Evolutionary conservation across 2,797 vertebrate species (phyloP), one percentile per base, ranked within the genome.

Genomic region (Gymnodraco acuticeps): DNA sequence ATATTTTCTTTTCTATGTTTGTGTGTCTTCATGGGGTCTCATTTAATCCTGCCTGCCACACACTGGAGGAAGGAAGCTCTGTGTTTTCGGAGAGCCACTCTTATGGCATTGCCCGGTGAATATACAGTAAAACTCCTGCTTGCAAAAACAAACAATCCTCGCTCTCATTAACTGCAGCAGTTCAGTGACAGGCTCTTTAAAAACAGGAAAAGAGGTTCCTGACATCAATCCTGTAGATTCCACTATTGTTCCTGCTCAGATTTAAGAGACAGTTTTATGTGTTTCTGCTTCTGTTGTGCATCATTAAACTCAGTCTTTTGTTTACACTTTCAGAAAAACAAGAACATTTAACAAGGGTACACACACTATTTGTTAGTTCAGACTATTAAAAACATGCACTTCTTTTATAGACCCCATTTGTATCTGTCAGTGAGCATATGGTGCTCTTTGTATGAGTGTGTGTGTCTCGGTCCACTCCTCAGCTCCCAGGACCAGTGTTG

Each of bases 211-310:
- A 73, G 56, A 70, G 68, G 56, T 82, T 78, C 60, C 27, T 77
- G 82, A 80, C 79, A 70, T 76, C 67, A 60, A 53, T 10, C n/a
- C 33, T 27, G 11, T 16, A 46, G 63, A 78, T 62, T 23, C 43
- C 53, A 62, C 89, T 58, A 89, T 93, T 92, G 90, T 89, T 73
- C 79, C 71, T 1, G 70, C 38, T 67, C 64, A 79, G 89, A 93
- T 92, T 91, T 90, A 89, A 55, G 84, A 84, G 91, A 83, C 79
- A 73, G 87, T 3, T 89, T 89, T 82, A 90, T 83, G 68, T 83
- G 62, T 15, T 70, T 51, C 19, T 47, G 78, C 58, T 65, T 63
- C 58, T 47, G 70, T 53, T 71, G 46, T 47, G 73, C 47, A 47
- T 60, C 48, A 53, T 58, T 42, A 10, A 56, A 70, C 31, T 20